phyloP scores from a whole-genome alignment of 2,113 vertebrate genomes.

The Potamarius usumacintae region DNA sequence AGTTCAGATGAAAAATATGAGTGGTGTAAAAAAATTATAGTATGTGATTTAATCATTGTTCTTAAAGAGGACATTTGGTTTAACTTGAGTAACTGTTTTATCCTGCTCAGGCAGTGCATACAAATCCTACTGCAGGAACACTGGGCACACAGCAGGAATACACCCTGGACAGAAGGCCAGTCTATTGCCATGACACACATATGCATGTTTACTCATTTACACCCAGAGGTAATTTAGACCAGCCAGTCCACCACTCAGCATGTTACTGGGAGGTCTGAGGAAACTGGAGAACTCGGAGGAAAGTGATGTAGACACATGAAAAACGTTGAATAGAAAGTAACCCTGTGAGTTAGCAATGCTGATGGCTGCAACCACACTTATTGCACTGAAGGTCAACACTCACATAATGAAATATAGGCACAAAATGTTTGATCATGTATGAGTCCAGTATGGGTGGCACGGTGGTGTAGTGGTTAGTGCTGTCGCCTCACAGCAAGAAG shows the following conservation, averaged over 20 bases:
- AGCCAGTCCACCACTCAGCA: neutral
- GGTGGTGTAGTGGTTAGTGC: no score
- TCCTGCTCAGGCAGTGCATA: neutral
- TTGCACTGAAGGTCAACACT: neutral
- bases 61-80: neutral
- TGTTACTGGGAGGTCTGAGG: neutral
- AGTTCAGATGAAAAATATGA: no score
- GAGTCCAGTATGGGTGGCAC: neutral
- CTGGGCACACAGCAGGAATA: neutral
- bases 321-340: neutral
- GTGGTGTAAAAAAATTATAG: neutral
- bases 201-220: neutral
- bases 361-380: neutral
- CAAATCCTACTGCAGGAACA: neutral
- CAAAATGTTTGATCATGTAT: neutral
- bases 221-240: neutral
- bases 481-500: no score
- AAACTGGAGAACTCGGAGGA: neutral
- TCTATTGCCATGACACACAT: neutral
- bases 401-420: neutral
- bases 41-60: neutral
- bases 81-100: neutral
- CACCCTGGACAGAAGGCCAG: neutral
- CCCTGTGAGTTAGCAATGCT: neutral
- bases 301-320: neutral